These are phyloP conservation scores for Gymnocheta viridis DNA, from an alignment of 2,888 invertebrate genomes.

Conservation along the genomic window DNA sequence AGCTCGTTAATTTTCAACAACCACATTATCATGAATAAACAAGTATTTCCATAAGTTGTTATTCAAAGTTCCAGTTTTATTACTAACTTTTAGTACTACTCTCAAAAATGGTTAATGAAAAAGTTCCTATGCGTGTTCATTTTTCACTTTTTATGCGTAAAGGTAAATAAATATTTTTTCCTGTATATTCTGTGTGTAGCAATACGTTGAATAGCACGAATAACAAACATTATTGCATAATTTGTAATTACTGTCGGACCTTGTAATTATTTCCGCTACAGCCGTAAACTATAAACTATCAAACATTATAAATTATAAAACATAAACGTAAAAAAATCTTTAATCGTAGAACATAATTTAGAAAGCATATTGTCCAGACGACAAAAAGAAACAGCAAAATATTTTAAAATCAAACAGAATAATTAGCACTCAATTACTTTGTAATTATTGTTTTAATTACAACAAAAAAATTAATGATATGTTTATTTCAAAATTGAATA, in stretches of 20 bases:
- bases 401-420: neutral
- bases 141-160: neutral
- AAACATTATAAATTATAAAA: neutral
- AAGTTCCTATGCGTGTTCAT: neutral
- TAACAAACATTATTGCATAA: neutral
- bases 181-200: too few species aligned
- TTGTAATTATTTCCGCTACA: slow-evolving; percentile 38
- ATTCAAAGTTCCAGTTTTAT: neutral
- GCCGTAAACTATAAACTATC: slow-evolving; percentile 19
- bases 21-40: too few species aligned
- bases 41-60: too few species aligned
- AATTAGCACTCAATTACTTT: neutral
- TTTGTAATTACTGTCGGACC: neutral
- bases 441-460: neutral
- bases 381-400: neutral
- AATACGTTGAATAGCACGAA: neutral
- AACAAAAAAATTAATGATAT: neutral
- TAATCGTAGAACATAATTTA: neutral
- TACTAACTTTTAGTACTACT: neutral
- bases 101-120: neutral
- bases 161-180: too few species aligned
- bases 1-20: too few species aligned
- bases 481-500: neutral
- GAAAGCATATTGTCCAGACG: neutral
- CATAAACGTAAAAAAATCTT: neutral